Evolutionary conservation across 2,113 vertebrate genomes (phyloP).

Genomic region (Miniopterus natalensis): DNA sequence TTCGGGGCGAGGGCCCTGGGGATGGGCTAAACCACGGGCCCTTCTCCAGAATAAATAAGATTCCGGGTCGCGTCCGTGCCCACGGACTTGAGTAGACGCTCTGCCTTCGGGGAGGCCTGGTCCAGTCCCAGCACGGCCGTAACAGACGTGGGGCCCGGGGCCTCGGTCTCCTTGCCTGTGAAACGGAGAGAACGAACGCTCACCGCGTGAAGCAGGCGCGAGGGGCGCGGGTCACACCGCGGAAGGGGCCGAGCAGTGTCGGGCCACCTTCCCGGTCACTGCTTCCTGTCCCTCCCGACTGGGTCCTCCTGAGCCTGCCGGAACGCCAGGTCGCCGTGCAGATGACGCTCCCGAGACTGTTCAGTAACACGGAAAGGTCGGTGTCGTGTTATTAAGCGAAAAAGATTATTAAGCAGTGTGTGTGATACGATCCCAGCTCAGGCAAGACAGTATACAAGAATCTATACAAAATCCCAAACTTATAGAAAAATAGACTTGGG

Average conservation of each 20-base stretch:
- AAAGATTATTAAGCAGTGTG: background rate
- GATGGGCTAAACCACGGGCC: fast-evolving
- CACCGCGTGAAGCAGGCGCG: background rate
- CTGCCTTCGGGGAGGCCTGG: background rate
- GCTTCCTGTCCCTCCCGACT: background rate
- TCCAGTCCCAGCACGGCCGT: background rate
- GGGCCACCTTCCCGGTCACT: background rate
- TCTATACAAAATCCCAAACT: background rate
- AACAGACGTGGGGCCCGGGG: background rate
- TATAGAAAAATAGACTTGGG: background rate
- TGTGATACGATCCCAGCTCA: background rate
- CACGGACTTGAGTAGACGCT: background rate
- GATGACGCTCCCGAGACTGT: background rate
- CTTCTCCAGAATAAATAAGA: background rate
- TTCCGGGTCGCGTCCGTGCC: background rate
- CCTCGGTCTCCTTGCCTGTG: background rate
- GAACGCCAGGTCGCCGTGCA: background rate
- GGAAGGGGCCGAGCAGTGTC: too few species aligned
- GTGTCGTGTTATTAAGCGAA: background rate
- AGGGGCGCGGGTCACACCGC: background rate
- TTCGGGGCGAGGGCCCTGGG: too few species aligned
- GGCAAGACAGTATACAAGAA: background rate
- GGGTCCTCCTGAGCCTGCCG: background rate
- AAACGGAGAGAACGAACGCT: background rate
- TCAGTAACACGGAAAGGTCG: background rate